phyloP scores from a whole-genome alignment of 2,888 invertebrate species.

The Aricia artaxerxes region DNA sequence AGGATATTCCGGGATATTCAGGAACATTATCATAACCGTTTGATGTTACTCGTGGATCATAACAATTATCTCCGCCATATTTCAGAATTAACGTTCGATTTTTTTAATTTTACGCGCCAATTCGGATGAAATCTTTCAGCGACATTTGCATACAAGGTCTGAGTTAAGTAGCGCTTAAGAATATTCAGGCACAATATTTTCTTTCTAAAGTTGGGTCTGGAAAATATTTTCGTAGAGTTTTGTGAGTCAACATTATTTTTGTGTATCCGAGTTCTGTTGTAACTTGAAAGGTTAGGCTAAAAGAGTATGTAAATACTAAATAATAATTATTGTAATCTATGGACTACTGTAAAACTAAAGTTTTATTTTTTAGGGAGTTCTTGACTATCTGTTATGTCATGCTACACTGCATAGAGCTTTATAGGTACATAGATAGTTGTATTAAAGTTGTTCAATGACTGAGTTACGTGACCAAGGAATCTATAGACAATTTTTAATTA shows the following conservation, averaged over 20 bases:
- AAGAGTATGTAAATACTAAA: too few relatives aligned
- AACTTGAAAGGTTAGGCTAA: too few relatives aligned
- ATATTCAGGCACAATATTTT: background rate
- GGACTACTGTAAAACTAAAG: too few relatives aligned
- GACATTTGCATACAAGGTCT: background rate
- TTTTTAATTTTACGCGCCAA: conserved; percentile 19
- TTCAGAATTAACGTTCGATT: conserved; percentile 27
- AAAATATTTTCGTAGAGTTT: background rate
- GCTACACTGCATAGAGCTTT: too few relatives aligned
- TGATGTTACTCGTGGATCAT: conserved; percentile 36
- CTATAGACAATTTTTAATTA: background rate
- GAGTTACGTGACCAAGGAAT: too few relatives aligned
- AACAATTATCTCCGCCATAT: conserved; percentile 30
- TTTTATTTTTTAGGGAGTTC: too few relatives aligned
- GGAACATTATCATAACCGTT: conserved; percentile 54
- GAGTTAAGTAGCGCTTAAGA: background rate
- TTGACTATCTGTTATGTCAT: too few relatives aligned
- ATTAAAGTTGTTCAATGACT: too few relatives aligned
- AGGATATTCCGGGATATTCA: conserved; percentile 32
- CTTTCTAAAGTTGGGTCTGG: background rate
- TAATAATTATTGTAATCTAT: too few relatives aligned
- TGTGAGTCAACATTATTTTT: background rate
- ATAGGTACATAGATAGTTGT: too few relatives aligned
- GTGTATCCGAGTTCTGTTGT: too few relatives aligned
- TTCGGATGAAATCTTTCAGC: background rate